A percentile compares a stretch with the other conserved stretches of the same genome.
Evolutionary conservation across 2,113 vertebrate genomes (phyloP).

Genomic region (Excalfactoria chinensis): DNA sequence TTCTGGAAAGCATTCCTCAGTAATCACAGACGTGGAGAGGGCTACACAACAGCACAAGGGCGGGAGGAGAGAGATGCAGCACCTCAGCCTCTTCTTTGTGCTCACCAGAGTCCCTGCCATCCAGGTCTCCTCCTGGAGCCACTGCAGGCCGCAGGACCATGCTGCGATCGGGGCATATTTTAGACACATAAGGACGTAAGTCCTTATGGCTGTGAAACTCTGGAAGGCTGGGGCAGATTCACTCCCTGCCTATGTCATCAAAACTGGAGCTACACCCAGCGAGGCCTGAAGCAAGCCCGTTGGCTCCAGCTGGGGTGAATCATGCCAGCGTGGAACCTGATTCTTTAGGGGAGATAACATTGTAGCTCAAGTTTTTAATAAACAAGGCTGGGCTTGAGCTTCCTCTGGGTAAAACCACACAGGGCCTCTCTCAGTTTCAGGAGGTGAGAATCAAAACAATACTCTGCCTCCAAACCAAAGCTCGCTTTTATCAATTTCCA

Average conservation of each 20-base stretch:
- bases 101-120: accelerated
- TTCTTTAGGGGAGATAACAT: conserved; percentile 43
- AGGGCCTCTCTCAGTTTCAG: conserved; percentile 47
- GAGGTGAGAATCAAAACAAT: conserved; percentile 37
- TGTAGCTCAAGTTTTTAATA: not conserved
- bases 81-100: not conserved
- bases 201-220: not conserved
- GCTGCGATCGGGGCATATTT: accelerated
- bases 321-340: conserved; percentile 32
- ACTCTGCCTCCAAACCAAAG: conserved; percentile 44
- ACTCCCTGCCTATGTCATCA: conserved; percentile 4
- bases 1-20: not conserved
- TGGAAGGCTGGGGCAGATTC: not conserved
- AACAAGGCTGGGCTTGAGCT: conserved; percentile 52
- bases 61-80: not conserved
- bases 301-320: conserved; percentile 32
- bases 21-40: not conserved
- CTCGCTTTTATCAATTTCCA: conserved; percentile 43
- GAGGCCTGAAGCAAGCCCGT: conserved; percentile 15
- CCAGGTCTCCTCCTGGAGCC: not conserved
- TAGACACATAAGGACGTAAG: accelerated
- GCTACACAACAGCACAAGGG: not conserved
- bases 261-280: not conserved
- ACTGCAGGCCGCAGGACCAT: not conserved
- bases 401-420: conserved; percentile 58